A percentile compares a stretch with the other conserved stretches of the same genome.
Conservation (phyloP, 2,797 vertebrate genomes). For the Gambusia yucatana region DNA sequence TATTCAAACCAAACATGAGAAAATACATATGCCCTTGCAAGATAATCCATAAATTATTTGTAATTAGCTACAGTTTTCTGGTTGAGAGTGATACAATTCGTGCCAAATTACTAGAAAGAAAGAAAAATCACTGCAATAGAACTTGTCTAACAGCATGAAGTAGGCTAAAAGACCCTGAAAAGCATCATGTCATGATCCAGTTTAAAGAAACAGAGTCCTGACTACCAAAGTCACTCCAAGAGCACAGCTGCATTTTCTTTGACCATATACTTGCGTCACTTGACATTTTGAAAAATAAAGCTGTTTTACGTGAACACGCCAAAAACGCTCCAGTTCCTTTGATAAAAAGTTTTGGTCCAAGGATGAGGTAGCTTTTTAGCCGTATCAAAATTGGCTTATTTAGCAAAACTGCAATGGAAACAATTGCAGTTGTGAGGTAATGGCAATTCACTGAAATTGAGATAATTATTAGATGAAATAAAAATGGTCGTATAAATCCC, state of each 20-base stretch:
- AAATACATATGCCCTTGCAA: neutral
- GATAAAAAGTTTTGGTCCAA: no score
- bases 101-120: neutral
- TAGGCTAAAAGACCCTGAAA: neutral
- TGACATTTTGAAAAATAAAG: no score
- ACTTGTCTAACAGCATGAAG: neutral
- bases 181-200: neutral
- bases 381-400: no score
- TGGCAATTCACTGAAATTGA: neutral
- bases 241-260: no score
- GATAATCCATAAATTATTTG: neutral
- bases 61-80: neutral
- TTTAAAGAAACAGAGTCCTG: neutral
- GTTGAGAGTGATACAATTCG: neutral
- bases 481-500: neutral
- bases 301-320: no score
- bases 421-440: no score
- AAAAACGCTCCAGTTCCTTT: no score
- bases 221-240: neutral
- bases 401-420: no score
- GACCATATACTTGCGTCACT: no score
- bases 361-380: no score
- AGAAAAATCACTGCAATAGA: no score
- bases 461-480: constrained; percentile 27
- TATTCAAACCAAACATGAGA: neutral